Evolutionary conservation across 2,888 invertebrate genomes (phyloP).

Genomic region (Tetranychus piercei): DNA sequence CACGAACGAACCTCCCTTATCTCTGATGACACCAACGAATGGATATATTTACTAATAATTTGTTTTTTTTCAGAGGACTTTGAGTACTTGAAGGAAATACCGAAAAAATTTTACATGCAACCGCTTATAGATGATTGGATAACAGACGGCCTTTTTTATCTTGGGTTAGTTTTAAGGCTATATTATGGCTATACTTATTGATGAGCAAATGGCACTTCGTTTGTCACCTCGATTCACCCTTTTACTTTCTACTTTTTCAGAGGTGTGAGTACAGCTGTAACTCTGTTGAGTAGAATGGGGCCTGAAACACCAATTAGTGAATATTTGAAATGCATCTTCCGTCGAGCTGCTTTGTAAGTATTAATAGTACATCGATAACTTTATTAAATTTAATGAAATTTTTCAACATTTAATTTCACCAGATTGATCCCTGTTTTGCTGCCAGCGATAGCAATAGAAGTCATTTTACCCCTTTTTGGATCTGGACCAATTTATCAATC

Average conservation of each 20-base stretch:
- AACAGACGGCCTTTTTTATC: background rate
- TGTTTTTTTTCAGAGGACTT: background rate
- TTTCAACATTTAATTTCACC: background rate
- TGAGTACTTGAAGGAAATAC: background rate
- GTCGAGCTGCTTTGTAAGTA: background rate
- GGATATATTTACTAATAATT: background rate
- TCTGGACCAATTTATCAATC: background rate
- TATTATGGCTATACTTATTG: too few relatives aligned
- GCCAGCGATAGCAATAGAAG: background rate
- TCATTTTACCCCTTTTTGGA: background rate
- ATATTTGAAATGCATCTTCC: background rate
- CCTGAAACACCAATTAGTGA: background rate
- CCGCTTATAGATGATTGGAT: background rate
- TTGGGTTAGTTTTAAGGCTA: background rate
- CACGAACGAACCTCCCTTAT: too few relatives aligned
- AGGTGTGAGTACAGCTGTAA: background rate
- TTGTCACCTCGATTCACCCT: too few relatives aligned
- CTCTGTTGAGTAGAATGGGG: background rate
- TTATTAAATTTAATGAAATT: background rate
- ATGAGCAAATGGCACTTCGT: too few relatives aligned
- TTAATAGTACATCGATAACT: background rate
- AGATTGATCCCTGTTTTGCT: background rate
- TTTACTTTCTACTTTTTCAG: too few relatives aligned
- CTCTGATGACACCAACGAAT: background rate
- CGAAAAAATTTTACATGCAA: background rate